Conservation (phyloP, 2,113 vertebrate genomes). For the Coregonus clupeaformis region DNA sequence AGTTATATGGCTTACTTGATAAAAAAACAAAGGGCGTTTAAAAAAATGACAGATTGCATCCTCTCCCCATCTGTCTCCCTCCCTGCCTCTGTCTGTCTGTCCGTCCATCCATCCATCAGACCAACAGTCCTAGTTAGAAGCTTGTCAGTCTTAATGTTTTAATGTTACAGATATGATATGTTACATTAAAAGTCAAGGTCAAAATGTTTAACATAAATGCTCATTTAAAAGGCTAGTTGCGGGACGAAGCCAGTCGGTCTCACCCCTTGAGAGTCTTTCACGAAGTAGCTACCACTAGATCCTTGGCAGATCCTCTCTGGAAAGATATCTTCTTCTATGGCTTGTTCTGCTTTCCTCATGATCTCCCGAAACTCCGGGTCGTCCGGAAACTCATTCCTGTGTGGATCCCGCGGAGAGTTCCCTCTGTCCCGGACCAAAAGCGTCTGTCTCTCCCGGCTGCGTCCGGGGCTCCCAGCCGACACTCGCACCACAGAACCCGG, state of each 20-base stretch:
- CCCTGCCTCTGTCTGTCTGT: background rate
- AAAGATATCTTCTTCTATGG: conserved; percentile 89
- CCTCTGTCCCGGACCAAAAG: conserved; percentile 80
- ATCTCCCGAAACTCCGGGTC: conserved; percentile 93
- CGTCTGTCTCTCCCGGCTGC: conserved; percentile 84
- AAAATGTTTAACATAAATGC: no score
- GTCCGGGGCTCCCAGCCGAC: conserved; percentile 72
- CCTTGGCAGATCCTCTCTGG: conserved; percentile 97
- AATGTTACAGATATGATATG: no score
- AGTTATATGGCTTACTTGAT: no score
- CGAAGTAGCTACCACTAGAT: conserved; percentile 98
- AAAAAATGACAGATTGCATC: background rate
- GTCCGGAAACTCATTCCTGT: conserved; percentile 90
- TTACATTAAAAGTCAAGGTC: no score
- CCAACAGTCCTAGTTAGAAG: no score
- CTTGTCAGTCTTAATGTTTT: no score
- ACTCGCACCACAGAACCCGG: conserved; percentile 83
- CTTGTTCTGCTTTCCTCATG: conserved; percentile 88
- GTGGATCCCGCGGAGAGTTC: conserved; percentile 65
- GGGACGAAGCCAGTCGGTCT: conserved; percentile 44
- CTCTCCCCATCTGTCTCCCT: background rate
- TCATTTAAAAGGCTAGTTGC: no score
- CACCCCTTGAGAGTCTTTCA: conserved; percentile 94
- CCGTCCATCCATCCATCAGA: background rate
- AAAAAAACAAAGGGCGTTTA: no score